Percentiles rank a stretch among this genome's conserved stretches.
Conservation (phyloP, 2,113 vertebrate genomes). For the Phoenicopterus ruber region DNA sequence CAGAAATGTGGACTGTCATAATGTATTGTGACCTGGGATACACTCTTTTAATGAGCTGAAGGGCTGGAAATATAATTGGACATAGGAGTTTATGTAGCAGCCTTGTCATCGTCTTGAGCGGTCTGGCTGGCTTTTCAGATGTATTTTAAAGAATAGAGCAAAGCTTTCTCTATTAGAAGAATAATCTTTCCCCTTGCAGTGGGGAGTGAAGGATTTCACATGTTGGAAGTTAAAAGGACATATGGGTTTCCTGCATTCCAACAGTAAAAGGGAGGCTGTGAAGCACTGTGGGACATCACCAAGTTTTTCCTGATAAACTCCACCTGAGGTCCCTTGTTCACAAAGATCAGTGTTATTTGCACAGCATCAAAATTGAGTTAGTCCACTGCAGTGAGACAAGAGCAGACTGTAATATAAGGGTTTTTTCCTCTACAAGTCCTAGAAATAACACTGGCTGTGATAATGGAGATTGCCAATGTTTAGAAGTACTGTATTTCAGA, state of each 20-base stretch:
- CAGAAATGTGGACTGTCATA: neutral
- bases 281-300: neutral
- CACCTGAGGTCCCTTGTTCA: neutral
- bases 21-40: neutral
- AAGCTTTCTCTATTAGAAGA: neutral
- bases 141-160: neutral
- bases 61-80: neutral
- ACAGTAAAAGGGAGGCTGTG: neutral
- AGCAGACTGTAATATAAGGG: neutral
- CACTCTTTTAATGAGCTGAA: neutral
- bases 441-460: neutral
- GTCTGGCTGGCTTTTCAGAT: neutral
- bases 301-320: neutral
- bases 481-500: neutral
- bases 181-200: neutral
- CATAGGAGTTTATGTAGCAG: neutral
- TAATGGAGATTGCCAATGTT: neutral
- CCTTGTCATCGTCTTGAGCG: neutral
- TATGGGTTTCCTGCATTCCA: neutral
- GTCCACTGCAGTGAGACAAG: neutral
- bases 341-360: neutral
- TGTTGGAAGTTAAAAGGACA: neutral
- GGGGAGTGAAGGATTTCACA: neutral
- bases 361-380: conserved; percentile 14
- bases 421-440: neutral